phyloP scores from a whole-genome alignment of 2,888 invertebrate species.

The Ceraclea dissimilis region DNA sequence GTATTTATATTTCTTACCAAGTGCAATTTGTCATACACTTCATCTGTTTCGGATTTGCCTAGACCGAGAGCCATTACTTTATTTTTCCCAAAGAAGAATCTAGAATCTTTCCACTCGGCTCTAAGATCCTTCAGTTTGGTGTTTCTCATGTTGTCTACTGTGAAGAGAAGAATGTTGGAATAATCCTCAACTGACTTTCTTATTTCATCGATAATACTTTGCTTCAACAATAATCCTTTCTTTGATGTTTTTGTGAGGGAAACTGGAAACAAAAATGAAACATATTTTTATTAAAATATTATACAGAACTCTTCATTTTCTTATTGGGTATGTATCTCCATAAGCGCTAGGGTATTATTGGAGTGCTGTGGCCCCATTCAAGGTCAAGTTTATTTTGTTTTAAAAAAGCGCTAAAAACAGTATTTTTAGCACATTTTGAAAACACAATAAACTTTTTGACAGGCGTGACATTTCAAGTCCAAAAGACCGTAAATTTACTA shows the following conservation, averaged over 20 bases:
- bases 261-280: conserved; percentile 68
- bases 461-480: too few relatives aligned
- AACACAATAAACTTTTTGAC: too few relatives aligned
- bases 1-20: conserved; percentile 45
- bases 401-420: too few relatives aligned
- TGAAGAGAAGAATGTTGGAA: conserved; percentile 80
- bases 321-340: too few relatives aligned
- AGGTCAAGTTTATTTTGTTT: too few relatives aligned
- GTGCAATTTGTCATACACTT: conserved; percentile 74
- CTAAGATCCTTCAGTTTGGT: conserved; percentile 80
- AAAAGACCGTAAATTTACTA: too few relatives aligned
- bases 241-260: conserved; percentile 92
- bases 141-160: conserved; percentile 88
- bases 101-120: conserved; percentile 81
- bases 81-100: conserved; percentile 97
- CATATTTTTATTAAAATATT: conserved; percentile 85
- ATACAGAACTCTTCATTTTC: too few relatives aligned
- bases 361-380: too few relatives aligned
- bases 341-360: too few relatives aligned
- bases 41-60: conserved; percentile 75
- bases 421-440: too few relatives aligned
- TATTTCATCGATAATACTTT: conserved; percentile 83
- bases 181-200: conserved; percentile 74
- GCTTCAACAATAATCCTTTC: conserved; percentile 83
- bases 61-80: conserved; percentile 90